A percentile compares a stretch with the other conserved stretches of the same genome.
Conservation (phyloP, 2,113 vertebrate species). For the Myodes glareolus region DNA sequence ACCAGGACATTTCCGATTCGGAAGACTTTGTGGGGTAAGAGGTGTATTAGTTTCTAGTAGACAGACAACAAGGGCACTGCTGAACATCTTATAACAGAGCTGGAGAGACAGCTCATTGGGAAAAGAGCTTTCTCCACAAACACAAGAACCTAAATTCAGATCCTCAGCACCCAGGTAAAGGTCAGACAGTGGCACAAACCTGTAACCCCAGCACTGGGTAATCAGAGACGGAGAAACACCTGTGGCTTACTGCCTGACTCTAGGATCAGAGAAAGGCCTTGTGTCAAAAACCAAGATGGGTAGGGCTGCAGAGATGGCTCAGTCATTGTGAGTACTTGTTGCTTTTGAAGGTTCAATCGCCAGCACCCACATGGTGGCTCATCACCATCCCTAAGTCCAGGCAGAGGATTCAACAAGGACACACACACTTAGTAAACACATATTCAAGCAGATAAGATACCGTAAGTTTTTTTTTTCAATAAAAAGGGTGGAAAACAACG, state of each 20-base stretch:
- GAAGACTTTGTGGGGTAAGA: neutral
- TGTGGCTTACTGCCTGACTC: neutral
- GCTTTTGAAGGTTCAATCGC: neutral
- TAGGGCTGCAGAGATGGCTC: neutral
- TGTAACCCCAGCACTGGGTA: neutral
- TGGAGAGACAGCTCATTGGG: neutral
- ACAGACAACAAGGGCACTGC: neutral
- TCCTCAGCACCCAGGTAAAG: neutral
- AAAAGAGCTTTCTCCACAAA: neutral
- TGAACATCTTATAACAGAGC: neutral
- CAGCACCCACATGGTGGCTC: neutral
- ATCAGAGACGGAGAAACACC: neutral
- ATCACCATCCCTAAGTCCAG: neutral
- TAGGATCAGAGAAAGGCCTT: neutral
- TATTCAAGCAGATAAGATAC: neutral
- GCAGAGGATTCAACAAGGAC: neutral
- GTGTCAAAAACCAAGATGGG: neutral
- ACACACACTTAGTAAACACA: neutral
- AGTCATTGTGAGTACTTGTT: neutral
- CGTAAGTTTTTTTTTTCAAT: neutral
- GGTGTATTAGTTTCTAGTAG: neutral
- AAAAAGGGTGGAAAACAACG: neutral
- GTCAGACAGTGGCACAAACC: neutral
- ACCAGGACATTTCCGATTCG: conserved; percentile 2
- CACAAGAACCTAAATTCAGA: neutral